Evolutionary conservation across 2,888 invertebrate species (phyloP), one percentile per base, ranked within the genome.

Genomic region (Operophtera brumata): DNA sequence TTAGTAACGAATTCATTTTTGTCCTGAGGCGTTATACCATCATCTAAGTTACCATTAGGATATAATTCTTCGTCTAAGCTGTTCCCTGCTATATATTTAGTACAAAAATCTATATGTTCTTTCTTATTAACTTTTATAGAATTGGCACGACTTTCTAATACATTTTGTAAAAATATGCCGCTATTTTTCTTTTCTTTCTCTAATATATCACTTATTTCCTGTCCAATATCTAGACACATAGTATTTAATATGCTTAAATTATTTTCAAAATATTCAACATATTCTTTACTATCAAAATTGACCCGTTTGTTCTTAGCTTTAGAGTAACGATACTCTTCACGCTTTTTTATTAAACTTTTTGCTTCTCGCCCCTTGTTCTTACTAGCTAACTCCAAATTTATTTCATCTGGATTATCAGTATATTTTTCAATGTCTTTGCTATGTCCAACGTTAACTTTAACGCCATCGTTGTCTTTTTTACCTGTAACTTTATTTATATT

Each of bases 241-340:
- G 46, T 47, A 20, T 47, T 58, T 14, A 61, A 30, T 46, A 61
- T 48, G 39, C 62, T 54, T 25, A 56, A 47, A 52, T 42, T 11
- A 20, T 54, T 40, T 37, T 48, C 43, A 54, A 61, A 47, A 57
- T 59, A 59, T 44, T 61, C 52, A 53, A 51, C 54, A 36, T 51
- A 58, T 34, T 62, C 62, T 32, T 61, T 58, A 47, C 61, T 63
- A 41, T 43, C 47, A 25, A 61, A 66, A 73, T 72, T 73, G 64
- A 73, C 73, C 47, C 62, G 62, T 48, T 65, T 65, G 13, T 73
- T 62, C 12, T 41, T 42, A 28, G 50, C 57, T 46, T 45, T 52
- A 40, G n/a, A 34, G 41, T 34, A 41, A 37, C 28, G 40, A 48
- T 45, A 45, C 1, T 32, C 26, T 44, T 28, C 47, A 8, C 40